Base-by-base conservation (phyloP, 2,797 vertebrate species). In the Catamblyrhynchus diadema region DNA sequence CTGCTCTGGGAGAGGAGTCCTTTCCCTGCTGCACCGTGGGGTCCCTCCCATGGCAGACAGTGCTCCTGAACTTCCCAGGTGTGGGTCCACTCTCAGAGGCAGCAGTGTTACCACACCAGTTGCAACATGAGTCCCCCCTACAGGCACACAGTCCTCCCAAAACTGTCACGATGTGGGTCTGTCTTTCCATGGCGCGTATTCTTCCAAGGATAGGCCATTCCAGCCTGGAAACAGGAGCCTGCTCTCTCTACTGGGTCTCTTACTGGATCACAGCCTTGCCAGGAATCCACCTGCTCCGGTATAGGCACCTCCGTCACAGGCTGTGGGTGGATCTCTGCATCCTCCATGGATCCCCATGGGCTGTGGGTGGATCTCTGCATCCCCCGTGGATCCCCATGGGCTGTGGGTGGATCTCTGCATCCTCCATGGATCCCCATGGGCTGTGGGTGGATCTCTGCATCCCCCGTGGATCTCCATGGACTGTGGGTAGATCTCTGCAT, bases 181-280 rank as follows among this genome's bases (percentile, higher is more conserved):
- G 2, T 25, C 13, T 28, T 60, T 10, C 57, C 24, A 33, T 2
- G 1, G 20, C 6, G 2, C 42, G 24, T 37, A 62, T 8, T 23
- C 7, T 9, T 33, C 19, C 47, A 33, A 11, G 24, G 32, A 51
- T 14, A 41, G 35, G 35, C 72, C 17, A 8, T 35, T 61, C 45
- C 45, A 50, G 23, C 8, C 30, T 41, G 45, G 14, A 5, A 50
- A 13, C 10, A 48, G 25, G 10, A 30, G 14, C 8, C 18, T 10
- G 2, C 18, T 60, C 6, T 27, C 14, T 27, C 72, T 5, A 16
- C 9, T 0, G 0, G 4, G 14, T 21, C 30, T 41, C 6, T 14
- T 30, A 33, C 5, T 5, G 30, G 30, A 22, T 22, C 11, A n/a
- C 45, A 28, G 11, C 45, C 14, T 48, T 42, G 18, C 11, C 57